Evolutionary conservation across 2,113 vertebrate species (phyloP), one percentile per base, ranked within the genome.

Genomic region (Xiphophorus maculatus): DNA sequence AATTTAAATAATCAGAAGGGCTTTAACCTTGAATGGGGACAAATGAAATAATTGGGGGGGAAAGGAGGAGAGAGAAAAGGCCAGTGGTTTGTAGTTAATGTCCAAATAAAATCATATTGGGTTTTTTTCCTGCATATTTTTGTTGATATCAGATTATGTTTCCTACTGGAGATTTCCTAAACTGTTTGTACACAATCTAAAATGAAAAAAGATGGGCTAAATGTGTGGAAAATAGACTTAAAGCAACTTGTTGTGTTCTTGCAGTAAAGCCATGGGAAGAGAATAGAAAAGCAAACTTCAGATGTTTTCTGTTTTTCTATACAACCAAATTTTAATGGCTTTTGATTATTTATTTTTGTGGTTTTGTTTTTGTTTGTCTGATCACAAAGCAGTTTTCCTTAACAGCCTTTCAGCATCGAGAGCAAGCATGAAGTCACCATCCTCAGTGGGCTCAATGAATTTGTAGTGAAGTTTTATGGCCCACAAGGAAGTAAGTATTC

Each of bases 351-450:
- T 19, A 17, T 54, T 17, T 25, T 40, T 12, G 68, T 13, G 13
- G 70, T 62, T 37, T 9, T 81, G 10, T 37, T 9, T 66, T 70
- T 27, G 8, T 78, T 74, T 76, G 60, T 5, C 44, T 2, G 0
- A 8, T n/a, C 22, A 25, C 51, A n/a, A 58, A 58, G 51, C 22
- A 10, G 51, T 82, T 65, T 28, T 86, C 89, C 94, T 95, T 97
- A 94, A 96, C 95, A 42, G 25, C 40, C 27, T 66, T 5, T 48
- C 93, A 99, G 98, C 90, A 99, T 99, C n/a, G 98, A 99, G 93
- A 99, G 98, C 93, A 99, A 99, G 69, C 98, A 99, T 74, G 98
- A 99, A 91, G 98, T 99, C 90, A 99, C 98, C 3, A 99, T 99
- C 94, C 92, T 99, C 89, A 98, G 98, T 86, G 98, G 98, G 93